Base-by-base conservation (phyloP, 30 jellyfish, hydroid and myxozoan genomes). In the Thelohanellus kitauei region DNA sequence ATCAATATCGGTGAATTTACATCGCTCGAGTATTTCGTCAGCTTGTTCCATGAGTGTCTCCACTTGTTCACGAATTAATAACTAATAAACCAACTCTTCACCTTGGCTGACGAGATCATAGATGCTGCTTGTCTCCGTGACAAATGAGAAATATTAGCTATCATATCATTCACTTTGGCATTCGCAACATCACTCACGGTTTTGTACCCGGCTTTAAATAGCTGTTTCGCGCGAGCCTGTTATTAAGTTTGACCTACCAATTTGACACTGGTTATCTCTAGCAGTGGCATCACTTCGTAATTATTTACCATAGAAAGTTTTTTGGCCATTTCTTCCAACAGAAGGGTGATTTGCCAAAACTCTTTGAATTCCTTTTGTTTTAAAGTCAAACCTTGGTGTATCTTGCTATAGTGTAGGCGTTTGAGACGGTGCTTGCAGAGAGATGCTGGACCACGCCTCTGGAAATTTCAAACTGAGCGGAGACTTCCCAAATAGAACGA, bases 261-360 rank as follows among this genome's bases (percentile, higher is more conserved):
- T 39, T 71, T 71, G 0, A 71, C 86, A 1, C 91, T 84, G 0
- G 91, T 86, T 0, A 71, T 71, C 8, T 59, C 86, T 84, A 71
- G 43, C 50, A 71, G 31, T 2, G 86, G 84, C 9, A 56, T 25
- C 15, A 71, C 54, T 37, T 71, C 91, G 12, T 40, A 33, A 2
- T 49, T 55, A 10, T 73, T 42, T 2, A 85, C 54, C 18, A 50
- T 23, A 0, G 86, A 44, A 24, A 71, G 54, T 20, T 50, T 58
- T 23, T 47, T 53, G 23, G 49, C 30, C 40, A 71, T 13, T 0
- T 48, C 87, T 13, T 71, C 66, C 15, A 71, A 48, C 4, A 71
- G 51, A 17, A 58, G 21, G 20, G 39, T 31, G 22, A 53, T 41
- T 4, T 57, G 29, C 87, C 87, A 58, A 17, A 58, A 54, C 18